Evolutionary conservation across 2,888 invertebrate species (phyloP).

Genomic region (Chironomus riparius): DNA sequence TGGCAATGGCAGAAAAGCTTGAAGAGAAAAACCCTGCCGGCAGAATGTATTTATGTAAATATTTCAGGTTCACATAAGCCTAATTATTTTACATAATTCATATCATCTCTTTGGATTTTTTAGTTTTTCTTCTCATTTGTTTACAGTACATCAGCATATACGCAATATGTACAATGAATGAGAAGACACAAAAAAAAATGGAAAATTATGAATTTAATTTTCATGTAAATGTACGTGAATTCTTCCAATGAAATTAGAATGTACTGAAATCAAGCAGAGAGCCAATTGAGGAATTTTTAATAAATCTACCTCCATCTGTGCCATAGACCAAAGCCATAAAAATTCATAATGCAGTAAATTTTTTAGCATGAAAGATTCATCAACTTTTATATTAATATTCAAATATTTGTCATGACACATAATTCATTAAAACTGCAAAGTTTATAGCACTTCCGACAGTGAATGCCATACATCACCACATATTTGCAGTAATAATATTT

Average conservation of each 20-base stretch:
- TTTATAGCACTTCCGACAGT: neutral
- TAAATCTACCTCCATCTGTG: neutral
- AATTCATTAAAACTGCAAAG: neutral
- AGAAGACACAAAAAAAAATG: neutral
- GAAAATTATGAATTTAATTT: neutral
- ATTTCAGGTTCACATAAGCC: slow-evolving; percentile 14
- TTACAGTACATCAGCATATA: neutral
- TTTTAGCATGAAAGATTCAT: neutral
- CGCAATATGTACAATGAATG: neutral
- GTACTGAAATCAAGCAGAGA: neutral
- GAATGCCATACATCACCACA: neutral
- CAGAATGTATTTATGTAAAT: slow-evolving; percentile 1
- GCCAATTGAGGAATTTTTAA: neutral
- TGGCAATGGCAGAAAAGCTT: neutral
- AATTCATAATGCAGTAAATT: no score
- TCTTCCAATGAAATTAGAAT: neutral
- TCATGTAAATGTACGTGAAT: neutral
- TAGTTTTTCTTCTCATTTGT: neutral
- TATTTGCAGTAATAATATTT: neutral
- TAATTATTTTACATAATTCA: slow-evolving; percentile 25
- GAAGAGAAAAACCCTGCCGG: neutral
- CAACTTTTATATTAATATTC: neutral
- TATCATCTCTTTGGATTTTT: slow-evolving; percentile 7
- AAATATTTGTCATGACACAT: neutral
- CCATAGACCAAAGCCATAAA: no score